phyloP scores from a whole-genome alignment of 2,113 vertebrate species.

The Podiceps cristatus region DNA sequence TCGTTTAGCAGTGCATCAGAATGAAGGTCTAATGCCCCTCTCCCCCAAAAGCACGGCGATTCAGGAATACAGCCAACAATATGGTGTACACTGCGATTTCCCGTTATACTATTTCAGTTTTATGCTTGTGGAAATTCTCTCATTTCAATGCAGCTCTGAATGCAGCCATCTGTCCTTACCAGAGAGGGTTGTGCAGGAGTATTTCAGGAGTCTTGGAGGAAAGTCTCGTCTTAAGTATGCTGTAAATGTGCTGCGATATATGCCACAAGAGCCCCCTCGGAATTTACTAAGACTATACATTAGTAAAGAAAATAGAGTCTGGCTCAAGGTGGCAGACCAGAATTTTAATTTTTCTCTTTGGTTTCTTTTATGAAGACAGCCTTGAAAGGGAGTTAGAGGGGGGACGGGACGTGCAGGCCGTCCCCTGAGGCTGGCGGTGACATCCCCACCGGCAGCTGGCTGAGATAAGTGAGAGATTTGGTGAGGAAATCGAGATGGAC shows the following conservation, averaged over 20 bases:
- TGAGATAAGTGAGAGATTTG: background rate
- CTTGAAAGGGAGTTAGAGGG: background rate
- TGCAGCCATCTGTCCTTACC: background rate
- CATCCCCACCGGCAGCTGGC: background rate
- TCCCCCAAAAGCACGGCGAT: background rate
- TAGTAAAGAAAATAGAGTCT: background rate
- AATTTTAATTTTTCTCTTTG: slow-evolving; percentile 2
- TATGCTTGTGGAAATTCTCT: background rate
- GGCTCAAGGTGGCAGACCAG: background rate
- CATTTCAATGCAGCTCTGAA: background rate
- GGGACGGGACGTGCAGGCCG: no score
- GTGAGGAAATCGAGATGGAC: background rate
- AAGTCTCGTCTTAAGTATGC: background rate
- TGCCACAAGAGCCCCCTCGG: background rate
- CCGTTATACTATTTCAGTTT: background rate
- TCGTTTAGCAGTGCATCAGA: background rate
- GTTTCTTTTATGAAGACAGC: background rate
- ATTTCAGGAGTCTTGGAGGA: slow-evolving; percentile 11
- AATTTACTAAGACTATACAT: background rate
- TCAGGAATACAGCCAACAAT: background rate
- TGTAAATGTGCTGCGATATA: background rate
- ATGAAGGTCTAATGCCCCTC: background rate
- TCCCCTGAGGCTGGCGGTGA: background rate
- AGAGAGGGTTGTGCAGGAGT: background rate
- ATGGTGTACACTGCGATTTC: background rate